Base-by-base conservation (phyloP, 2,113 vertebrate genomes). In the Furnarius figulus region DNA sequence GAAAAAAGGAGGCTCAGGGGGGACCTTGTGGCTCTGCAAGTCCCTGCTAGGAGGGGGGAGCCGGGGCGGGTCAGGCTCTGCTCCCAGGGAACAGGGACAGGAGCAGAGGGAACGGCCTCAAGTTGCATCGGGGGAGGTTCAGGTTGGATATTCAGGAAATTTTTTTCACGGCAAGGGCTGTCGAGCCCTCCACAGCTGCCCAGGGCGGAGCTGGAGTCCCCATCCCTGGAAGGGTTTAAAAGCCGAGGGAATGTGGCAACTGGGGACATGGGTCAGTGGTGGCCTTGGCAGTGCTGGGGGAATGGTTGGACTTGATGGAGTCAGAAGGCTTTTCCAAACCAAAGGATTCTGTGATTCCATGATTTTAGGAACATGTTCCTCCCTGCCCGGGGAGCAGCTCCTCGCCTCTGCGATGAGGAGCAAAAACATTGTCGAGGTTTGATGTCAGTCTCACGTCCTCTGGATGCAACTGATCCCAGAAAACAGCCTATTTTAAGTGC, bases 361-460 rank as follows among this genome's bases (percentile, higher is more conserved):
- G 16, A 31, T 18, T 89, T 74, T 19, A 2, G 72, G 66, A 30
- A 5, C 15, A 14, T 10, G 17, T 3, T 28, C 74, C 23, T 61
- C 61, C 47, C 28, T 17, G 63, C 46, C 28, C 30, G 6, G 46
- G 52, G 39, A 0, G 21, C 68, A 40, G 50, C 58, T 13, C 23
- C 70, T 44, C 53, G 3, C 49, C 55, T 4, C 23, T 0, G 46
- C 17, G 15, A 14, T 4, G 33, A 24, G 73, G 37, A 30, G 52
- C 2, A 12, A 33, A 47, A 1, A 10, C 14, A 3, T 14, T 3
- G 3, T 0, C 2, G 24, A 5, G 46, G 4, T 66, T 73, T 83
- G 93, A 63, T 86, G 77, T 84, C 93, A 85, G 35, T 3, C 18
- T 6, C n/a, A 30, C 49, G 5, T 77, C 80, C 80, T 56, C 77